A percentile compares a stretch with the other conserved stretches of the same genome.
Evolutionary conservation across 2,113 vertebrate genomes (phyloP).

Genomic region (Gracilinanus agilis): DNA sequence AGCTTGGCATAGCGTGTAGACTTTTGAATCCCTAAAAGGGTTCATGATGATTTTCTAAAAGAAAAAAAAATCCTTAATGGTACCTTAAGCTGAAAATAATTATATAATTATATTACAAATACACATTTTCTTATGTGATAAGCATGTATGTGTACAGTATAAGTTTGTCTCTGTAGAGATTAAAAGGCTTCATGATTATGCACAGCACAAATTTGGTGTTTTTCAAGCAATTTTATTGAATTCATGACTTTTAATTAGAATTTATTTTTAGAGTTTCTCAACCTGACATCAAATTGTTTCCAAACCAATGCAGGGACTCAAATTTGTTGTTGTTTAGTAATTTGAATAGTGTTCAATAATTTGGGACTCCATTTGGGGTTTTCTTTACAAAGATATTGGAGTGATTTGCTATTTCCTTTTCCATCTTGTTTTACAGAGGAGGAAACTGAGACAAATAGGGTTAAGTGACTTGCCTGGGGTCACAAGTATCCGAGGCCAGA

Average conservation of each 20-base stretch:
- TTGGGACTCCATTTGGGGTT: too few species aligned
- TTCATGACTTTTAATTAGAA: too few species aligned
- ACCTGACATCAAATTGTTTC: background rate
- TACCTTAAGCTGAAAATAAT: background rate
- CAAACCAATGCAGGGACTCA: background rate
- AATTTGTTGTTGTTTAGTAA: too few species aligned
- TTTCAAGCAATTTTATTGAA: background rate
- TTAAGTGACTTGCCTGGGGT: too few species aligned
- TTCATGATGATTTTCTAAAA: background rate
- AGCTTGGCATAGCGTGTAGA: too few species aligned
- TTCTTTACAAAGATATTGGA: too few species aligned
- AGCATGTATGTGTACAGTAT: too few species aligned
- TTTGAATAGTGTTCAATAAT: too few species aligned
- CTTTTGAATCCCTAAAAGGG: background rate
- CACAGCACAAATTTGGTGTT: background rate
- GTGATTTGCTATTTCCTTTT: too few species aligned
- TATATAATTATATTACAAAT: background rate
- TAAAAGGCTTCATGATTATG: background rate
- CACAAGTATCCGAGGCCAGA: too few species aligned
- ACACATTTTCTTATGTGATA: background rate
- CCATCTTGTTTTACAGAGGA: too few species aligned
- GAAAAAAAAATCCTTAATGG: background rate
- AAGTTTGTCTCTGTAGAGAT: background rate
- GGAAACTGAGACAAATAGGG: too few species aligned
- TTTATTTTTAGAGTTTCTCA: background rate